Evolutionary conservation across 1,140 invertebrate genomes (phyloP).

Genomic region (Micrasema minimum): DNA sequence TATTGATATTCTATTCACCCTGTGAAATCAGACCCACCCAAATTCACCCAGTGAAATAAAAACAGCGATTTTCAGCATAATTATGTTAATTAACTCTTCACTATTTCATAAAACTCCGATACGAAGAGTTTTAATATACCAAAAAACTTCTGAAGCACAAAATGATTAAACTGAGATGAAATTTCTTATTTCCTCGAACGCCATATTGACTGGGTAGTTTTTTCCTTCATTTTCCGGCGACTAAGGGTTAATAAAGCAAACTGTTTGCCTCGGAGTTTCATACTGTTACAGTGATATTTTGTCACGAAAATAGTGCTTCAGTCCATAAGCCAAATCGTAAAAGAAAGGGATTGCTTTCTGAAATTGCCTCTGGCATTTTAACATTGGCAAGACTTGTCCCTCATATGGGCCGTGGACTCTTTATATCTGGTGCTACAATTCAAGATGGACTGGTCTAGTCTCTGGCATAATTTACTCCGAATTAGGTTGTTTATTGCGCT

Average conservation of each 20-base stretch:
- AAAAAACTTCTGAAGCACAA: slow-evolving; percentile 1
- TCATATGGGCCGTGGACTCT: slow-evolving; percentile 1
- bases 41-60: no score
- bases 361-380: slow-evolving; percentile 43
- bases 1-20: no score
- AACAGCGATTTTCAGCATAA: no score
- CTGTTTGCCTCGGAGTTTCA: slow-evolving; percentile 12
- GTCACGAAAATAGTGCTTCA: slow-evolving; percentile 44
- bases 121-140: no score
- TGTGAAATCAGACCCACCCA: no score
- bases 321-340: slow-evolving; percentile 50
- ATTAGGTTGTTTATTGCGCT: not conserved
- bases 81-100: no score
- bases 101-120: no score
- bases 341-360: slow-evolving; percentile 47
- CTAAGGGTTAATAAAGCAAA: slow-evolving; percentile 44
- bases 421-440: slow-evolving; percentile 22
- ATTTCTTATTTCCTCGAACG: slow-evolving; percentile 17
- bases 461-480: not conserved
- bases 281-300: slow-evolving; percentile 44
- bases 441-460: slow-evolving; percentile 19
- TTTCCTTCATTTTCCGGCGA: slow-evolving; percentile 14
- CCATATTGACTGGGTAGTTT: slow-evolving; percentile 27
- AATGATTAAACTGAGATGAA: slow-evolving; percentile 15
- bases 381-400: slow-evolving; percentile 41